These are phyloP conservation scores for Nyctibius bracteatus DNA, from an alignment of 2,113 vertebrate genomes.

Conservation along the genomic window DNA sequence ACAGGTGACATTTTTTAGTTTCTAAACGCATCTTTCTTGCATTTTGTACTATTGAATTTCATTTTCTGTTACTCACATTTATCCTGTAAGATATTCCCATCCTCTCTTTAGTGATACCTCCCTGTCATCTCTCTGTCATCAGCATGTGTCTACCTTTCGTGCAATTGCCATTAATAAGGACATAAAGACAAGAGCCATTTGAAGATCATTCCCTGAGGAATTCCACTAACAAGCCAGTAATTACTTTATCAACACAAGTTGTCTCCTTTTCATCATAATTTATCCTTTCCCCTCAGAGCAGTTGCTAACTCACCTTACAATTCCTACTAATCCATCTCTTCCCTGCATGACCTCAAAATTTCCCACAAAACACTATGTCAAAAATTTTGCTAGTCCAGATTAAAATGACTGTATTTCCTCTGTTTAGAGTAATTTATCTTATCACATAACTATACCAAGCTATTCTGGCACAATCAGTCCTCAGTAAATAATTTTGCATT, in stretches of 20 bases:
- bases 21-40: background rate
- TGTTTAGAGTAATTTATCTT: background rate
- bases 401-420: background rate
- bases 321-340: background rate
- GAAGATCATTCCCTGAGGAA: background rate
- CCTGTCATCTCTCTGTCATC: background rate
- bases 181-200: background rate
- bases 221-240: background rate
- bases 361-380: background rate
- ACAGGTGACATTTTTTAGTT: background rate
- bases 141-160: background rate
- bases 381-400: background rate
- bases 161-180: background rate
- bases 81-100: background rate
- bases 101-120: background rate
- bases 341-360: background rate
- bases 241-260: background rate
- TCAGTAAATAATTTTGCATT: background rate
- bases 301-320: background rate
- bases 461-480: background rate
- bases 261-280: background rate
- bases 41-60: background rate
- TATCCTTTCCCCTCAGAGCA: background rate
- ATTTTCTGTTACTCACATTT: background rate
- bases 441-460: background rate